Percentiles rank a stretch among this genome's conserved stretches.
Evolutionary conservation across 2,797 vertebrate genomes (phyloP).

Genomic region (Rhinatrema bivittatum): DNA sequence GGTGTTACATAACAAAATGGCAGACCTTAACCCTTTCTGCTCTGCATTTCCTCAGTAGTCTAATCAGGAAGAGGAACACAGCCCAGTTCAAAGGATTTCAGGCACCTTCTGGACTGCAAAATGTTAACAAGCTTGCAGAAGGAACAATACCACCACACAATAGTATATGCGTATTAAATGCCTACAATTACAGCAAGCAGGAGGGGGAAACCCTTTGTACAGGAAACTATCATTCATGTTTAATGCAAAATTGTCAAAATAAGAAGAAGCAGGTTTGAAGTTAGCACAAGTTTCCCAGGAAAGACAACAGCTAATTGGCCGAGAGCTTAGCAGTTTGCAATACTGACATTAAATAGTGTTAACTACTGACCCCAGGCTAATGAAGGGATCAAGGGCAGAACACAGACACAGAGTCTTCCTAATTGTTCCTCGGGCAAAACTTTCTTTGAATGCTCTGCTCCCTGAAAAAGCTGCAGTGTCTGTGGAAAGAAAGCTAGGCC

Average conservation of each 20-base stretch:
- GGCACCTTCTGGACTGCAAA: not conserved
- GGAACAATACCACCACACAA: not conserved
- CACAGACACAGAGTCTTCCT: no score
- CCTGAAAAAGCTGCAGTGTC: no score
- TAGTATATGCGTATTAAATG: not conserved
- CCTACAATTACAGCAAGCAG: not conserved
- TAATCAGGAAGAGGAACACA: not conserved
- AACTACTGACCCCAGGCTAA: no score
- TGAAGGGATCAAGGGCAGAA: no score
- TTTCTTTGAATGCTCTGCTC: no score
- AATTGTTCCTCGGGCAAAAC: no score
- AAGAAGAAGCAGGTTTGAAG: not conserved
- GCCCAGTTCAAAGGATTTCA: not conserved
- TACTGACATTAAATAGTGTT: not conserved
- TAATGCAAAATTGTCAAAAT: not conserved
- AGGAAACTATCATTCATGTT: not conserved
- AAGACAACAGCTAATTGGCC: not conserved
- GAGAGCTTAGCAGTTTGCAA: not conserved
- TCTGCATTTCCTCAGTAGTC: conserved; percentile 10
- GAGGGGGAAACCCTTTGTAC: no score
- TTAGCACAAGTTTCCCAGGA: not conserved
- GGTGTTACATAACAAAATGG: conserved; percentile 62
- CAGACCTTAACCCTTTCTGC: conserved; percentile 52
- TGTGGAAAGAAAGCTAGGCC: no score
- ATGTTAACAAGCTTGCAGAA: not conserved